Evolutionary conservation across 1,140 invertebrate genomes (phyloP), one percentile per base, ranked within the genome.

Genomic region (Coelopa frigida): DNA sequence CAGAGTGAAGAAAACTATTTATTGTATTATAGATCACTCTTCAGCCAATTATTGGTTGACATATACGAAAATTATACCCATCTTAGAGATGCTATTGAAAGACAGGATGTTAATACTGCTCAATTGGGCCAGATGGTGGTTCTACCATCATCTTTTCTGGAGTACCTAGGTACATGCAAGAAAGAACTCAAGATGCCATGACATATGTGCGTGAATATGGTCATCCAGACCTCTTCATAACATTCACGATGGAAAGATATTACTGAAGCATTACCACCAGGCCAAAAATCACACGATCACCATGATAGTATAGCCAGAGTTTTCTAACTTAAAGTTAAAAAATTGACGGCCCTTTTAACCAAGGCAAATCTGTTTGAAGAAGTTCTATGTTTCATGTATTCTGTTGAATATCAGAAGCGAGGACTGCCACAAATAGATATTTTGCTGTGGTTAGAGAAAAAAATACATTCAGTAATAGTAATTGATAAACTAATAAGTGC

Each of bases 401-500:
- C n/a, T n/a, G n/a, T n/a, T n/a, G n/a, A n/a, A n/a, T n/a, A n/a
- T n/a, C n/a, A n/a, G n/a, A n/a, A n/a, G n/a, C n/a, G 44, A n/a
- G 41, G 37, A 10, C 41, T 41, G 31, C 46, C 46, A 7, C 46
- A 42, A 22, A n/a, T n/a, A n/a, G n/a, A 48, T 18, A 42, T 48
- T 48, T 50, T 50, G 18, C 29, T 50, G 36, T 46, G 38, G 38
- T 36, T 35, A 50, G 41, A 31, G 4, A 33, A 48, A 11, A 48
- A 48, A 48, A 42, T 42, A 14, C 29, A 33, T 7, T 40, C 70
- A 15, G 56, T n/a, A n/a, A n/a, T 69, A 37, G 43, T 70, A 48
- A 72, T 75, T 44, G 74, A 77, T 61, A n/a, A n/a, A n/a, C n/a
- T n/a, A 15, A 73, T 78, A 49, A 73, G 46, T 35, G 75, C 73